Evolutionary conservation across 92 coral and sea anemone genomes (phyloP), one percentile per base, ranked within the genome.

Genomic region (Isaurus tuberculatus): DNA sequence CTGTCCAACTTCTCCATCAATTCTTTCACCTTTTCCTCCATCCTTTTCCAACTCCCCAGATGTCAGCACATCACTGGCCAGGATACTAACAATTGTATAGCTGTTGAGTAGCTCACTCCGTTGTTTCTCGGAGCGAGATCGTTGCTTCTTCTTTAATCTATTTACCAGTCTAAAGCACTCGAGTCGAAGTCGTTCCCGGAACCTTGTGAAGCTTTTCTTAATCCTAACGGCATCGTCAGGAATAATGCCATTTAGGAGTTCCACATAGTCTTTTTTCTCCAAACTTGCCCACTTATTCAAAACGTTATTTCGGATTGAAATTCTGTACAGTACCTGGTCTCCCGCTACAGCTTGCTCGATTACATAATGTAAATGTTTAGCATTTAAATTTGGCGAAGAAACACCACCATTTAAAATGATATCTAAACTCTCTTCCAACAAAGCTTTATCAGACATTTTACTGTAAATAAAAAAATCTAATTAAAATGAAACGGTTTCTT

Each of bases 241-340:
- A 63, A 83, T 87, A 57, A 88, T 74, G 15, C 53, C 75, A 69
- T 75, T 68, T 13, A 88, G 87, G 65, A 88, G n/a, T 36, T 69
- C 88, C n/a, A 88, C 33, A 46, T 83, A 73, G 74, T 70, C 65
- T 55, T 74, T 65, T 1, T 75, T 37, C 15, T 48, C 36, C 40
- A 72, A 67, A 42, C 73, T 84, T n/a, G 61, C 57, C 84, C 88
- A 75, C 58, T 75, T 79, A 43, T 65, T 7, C 78, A 88, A 37
- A 72, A 84, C 51, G 42, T 67, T 67, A 33, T 88, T 88, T 85
- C 65, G 87, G 79, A 77, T 84, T 40, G 85, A 66, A 25, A 83
- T 75, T 34, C 85, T 73, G 88, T 65, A 83, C 22, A 83, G 48
- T 46, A 88, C 85, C 48, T 75, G 88, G 53, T 88, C 81, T 17